Conservation (phyloP, 92 coral and sea anemone genomes). For the Muricea muricata region DNA sequence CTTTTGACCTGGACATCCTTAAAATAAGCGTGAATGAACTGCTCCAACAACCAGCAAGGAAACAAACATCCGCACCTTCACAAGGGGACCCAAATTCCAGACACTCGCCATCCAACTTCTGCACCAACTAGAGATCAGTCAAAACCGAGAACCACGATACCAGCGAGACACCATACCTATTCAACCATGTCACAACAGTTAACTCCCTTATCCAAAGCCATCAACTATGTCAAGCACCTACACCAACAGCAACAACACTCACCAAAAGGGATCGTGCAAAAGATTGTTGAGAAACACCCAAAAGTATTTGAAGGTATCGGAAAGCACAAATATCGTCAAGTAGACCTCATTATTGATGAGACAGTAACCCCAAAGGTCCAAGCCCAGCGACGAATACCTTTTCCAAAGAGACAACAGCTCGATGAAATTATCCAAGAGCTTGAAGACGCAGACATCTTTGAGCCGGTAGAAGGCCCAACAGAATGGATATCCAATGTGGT, state of each 20-base stretch:
- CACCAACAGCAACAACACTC: neutral
- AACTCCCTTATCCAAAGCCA: neutral
- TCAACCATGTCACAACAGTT: neutral
- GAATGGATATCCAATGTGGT: slow-evolving; percentile 32
- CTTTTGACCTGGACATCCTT: slow-evolving; percentile 8
- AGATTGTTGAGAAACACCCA: neutral
- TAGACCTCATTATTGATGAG: neutral
- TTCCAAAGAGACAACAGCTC: slow-evolving; percentile 8
- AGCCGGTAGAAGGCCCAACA: slow-evolving; percentile 24
- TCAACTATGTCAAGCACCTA: neutral
- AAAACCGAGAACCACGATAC: neutral
- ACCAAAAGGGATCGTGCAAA: neutral
- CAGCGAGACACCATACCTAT: neutral
- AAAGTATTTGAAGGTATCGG: slow-evolving; percentile 11
- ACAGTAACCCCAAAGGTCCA: neutral
- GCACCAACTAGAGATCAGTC: too few species aligned
- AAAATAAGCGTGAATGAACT: slow-evolving; percentile 1
- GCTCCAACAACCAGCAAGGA: neutral
- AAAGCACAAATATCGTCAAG: neutral
- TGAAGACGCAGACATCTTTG: slow-evolving; percentile 37
- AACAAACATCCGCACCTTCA: neutral
- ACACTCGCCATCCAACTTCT: too few species aligned
- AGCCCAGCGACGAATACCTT: slow-evolving; percentile 11
- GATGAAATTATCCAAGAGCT: slow-evolving; percentile 11
- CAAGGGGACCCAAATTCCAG: too few species aligned